Conservation (phyloP, 2,113 vertebrate species). For the Cygnus buccinator region DNA sequence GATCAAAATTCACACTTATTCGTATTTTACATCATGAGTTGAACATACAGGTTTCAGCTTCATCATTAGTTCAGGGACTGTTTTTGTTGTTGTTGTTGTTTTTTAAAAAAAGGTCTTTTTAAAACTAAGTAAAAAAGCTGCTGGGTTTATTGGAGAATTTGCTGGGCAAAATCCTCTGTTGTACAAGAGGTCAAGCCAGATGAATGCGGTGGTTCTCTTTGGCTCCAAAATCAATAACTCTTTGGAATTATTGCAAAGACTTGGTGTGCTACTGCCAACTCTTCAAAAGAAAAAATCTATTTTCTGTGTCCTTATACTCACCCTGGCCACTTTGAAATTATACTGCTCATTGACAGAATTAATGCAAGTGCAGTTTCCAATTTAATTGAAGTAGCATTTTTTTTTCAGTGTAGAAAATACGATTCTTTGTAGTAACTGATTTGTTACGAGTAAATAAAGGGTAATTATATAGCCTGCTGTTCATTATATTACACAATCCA, state of each 20-base stretch:
- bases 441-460: conserved; percentile 50
- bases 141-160: neutral
- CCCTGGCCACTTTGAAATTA: conserved; percentile 46
- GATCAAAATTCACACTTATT: neutral
- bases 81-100: neutral
- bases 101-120: neutral
- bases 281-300: conserved; percentile 40
- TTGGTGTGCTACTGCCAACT: neutral
- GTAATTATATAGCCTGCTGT: conserved; percentile 45
- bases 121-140: neutral
- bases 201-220: conserved; percentile 31
- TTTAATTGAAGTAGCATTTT: conserved; percentile 36
- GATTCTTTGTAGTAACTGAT: conserved; percentile 32
- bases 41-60: neutral
- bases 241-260: conserved; percentile 34
- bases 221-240: conserved; percentile 49
- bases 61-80: neutral
- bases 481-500: conserved; percentile 2
- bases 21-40: neutral
- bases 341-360: conserved; percentile 13
- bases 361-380: neutral
- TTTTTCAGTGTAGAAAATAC: neutral
- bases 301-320: conserved; percentile 51
- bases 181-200: conserved; percentile 10
- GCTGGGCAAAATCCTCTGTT: neutral